Evolutionary conservation across 2,113 vertebrate genomes (phyloP).

Genomic region (Ellobius talpinus): DNA sequence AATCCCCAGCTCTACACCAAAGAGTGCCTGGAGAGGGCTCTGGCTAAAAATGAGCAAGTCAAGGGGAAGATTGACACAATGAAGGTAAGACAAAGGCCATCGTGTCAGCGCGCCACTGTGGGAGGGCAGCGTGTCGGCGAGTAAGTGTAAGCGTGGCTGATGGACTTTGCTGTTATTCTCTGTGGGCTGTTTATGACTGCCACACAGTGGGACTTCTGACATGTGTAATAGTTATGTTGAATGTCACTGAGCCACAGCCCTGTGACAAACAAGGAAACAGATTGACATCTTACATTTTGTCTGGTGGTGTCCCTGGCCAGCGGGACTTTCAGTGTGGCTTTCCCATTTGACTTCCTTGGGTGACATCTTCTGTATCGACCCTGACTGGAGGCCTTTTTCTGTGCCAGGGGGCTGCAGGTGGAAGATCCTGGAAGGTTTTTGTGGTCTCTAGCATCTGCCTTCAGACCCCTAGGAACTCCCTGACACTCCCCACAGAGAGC

Average conservation of each 20-base stretch:
- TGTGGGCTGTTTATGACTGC: fast-evolving
- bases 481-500: background rate
- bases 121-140: fast-evolving
- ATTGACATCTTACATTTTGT: fast-evolving
- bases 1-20: conserved; percentile 99
- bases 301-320: fast-evolving
- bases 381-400: background rate
- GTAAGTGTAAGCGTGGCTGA: fast-evolving
- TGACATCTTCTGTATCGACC: background rate
- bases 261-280: too few relatives aligned
- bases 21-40: conserved; percentile 96
- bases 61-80: conserved; percentile 99
- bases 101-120: fast-evolving
- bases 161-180: background rate
- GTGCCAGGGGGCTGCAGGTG: background rate
- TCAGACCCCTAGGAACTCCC: background rate
- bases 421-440: background rate
- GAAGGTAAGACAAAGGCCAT: conserved; percentile 90
- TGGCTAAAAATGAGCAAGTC: conserved; percentile 98
- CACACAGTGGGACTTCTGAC: background rate
- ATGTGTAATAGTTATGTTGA: background rate
- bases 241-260: fast-evolving
- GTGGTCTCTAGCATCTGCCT: background rate
- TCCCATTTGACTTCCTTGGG: background rate
- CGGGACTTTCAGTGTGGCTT: fast-evolving